Base-by-base conservation (phyloP, 2,888 invertebrate species). In the Apoderus coryli region DNA sequence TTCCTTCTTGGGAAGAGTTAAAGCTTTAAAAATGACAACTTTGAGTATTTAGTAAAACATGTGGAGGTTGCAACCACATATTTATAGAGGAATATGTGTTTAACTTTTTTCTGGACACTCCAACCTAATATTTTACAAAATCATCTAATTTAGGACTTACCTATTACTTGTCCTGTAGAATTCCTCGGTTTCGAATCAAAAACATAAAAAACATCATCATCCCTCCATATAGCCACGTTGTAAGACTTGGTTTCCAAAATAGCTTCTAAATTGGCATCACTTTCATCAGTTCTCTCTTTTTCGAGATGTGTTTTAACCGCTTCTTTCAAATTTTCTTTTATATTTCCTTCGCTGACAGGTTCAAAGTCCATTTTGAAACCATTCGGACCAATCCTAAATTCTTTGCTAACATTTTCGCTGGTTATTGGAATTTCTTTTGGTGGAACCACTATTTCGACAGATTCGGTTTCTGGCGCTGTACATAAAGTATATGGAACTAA, bases 151-250 rank as follows among this genome's bases (percentile, higher is more conserved):
- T n/a, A n/a, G n/a, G n/a, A 10, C 32, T 29, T 32, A 4, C 56
- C 56, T 30, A 51, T 52, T 4, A 53, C 43, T 26, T 51, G 40
- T 3, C 57, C 57, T 4, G 34, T 33, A 10, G 47, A 44, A 37
- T 56, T 52, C 14, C 57, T 44, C 3, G 55, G 49, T 35, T 44
- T 48, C 6, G 58, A 50, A 43, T 59, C 59, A 34, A 57, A 60
- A 1, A 55, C 31, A 34, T 49, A 59, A 29, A 40, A 47, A 3
- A 45, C 30, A 4, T 45, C 47, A 4, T 48, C 46, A 9, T 53
- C 50, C 22, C 46, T 46, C 57, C 57, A 58, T 6, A 56, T 35
- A 4, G 51, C 44, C 3, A 54, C 48, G 3, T 49, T 48, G 13
- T 52, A 36, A 3, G 44, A 34, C 22, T 49, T 45, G 2, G 49